Evolutionary conservation across 2,797 vertebrate species (phyloP).

Genomic region (Sebastes minor): DNA sequence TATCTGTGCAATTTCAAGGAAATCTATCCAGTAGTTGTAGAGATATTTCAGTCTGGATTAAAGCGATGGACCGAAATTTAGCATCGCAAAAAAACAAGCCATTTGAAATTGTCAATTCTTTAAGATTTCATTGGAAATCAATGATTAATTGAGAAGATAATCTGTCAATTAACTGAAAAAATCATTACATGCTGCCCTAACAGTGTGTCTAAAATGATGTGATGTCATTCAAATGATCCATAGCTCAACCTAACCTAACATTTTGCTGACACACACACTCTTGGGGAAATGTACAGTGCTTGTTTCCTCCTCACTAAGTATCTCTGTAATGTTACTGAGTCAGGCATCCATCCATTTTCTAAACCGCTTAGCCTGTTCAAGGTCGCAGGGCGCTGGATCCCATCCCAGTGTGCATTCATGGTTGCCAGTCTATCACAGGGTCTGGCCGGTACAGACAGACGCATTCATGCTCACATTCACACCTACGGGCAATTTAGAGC

Average conservation of each 20-base stretch:
- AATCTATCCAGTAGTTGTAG: neutral
- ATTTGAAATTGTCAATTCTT: too few relatives aligned
- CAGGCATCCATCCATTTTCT: conserved; percentile 33
- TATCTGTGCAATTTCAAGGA: neutral
- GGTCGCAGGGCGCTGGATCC: conserved; percentile 41
- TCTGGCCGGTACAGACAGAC: conserved; percentile 21
- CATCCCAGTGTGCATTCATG: conserved; percentile 24
- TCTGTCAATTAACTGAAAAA: neutral
- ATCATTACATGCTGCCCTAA: neutral
- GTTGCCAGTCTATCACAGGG: conserved; percentile 37
- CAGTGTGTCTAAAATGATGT: neutral
- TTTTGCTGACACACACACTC: neutral
- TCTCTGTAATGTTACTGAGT: conserved; percentile 22
- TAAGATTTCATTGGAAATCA: too few relatives aligned
- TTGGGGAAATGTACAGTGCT: neutral
- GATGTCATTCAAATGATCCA: neutral
- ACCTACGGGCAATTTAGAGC: conserved; percentile 23
- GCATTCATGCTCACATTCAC: conserved; percentile 27
- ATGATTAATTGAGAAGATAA: neutral
- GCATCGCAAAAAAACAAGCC: neutral
- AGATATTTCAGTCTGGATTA: neutral
- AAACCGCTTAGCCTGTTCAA: conserved; percentile 41
- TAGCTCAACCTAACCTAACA: too few relatives aligned
- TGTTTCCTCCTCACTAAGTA: conserved; percentile 11
- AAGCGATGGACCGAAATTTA: neutral